Conservation (phyloP, 2,797 vertebrate species). For the Carcharodon carcharias region DNA sequence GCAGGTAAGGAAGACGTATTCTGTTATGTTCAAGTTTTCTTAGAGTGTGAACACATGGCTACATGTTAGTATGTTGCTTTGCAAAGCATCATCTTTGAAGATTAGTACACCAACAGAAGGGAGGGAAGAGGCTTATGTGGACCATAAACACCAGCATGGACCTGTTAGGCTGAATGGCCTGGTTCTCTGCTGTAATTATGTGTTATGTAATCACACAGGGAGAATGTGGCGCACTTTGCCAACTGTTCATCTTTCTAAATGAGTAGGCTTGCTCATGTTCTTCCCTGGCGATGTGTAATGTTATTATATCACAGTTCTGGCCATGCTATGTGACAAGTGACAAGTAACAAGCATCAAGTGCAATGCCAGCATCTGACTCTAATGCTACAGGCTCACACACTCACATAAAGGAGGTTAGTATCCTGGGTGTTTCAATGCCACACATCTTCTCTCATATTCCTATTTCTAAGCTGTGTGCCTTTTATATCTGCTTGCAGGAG, state of each 20-base stretch:
- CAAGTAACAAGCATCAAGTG: not conserved
- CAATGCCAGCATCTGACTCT: not conserved
- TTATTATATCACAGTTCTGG: not conserved
- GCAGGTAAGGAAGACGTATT: not conserved
- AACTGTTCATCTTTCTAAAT: slow-evolving; percentile 8
- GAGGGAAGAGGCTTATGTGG: not conserved
- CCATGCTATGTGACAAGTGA: not conserved
- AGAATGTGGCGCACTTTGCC: not conserved
- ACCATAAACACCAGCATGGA: not conserved
- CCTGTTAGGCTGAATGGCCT: not conserved
- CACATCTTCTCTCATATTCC: not conserved
- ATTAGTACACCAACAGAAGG: not conserved
- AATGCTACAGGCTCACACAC: not conserved
- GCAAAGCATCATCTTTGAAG: not conserved
- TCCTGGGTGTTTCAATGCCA: not conserved
- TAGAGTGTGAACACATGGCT: not conserved
- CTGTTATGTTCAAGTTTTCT: not conserved
- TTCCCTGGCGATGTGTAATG: not conserved
- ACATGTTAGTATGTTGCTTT: not conserved
- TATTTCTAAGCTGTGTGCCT: not conserved
- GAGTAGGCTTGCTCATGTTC: not conserved
- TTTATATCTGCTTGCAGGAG: not conserved
- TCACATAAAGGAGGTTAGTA: not conserved
- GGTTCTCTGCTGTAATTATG: not conserved
- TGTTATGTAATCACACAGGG: not conserved